Percentiles rank a stretch among this genome's conserved stretches.
Conservation (phyloP, 2,888 invertebrate genomes). For the Blastobasis adustella region DNA sequence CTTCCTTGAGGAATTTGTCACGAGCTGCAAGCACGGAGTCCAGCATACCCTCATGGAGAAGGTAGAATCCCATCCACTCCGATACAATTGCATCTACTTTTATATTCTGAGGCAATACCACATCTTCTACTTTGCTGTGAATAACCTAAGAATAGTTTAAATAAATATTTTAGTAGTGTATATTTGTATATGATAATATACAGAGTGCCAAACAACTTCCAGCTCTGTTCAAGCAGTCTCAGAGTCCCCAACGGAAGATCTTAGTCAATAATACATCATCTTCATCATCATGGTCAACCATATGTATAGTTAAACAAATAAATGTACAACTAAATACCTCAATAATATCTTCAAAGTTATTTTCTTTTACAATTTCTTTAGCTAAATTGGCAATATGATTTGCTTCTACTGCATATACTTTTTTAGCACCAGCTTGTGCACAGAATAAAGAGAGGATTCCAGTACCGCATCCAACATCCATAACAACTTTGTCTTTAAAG, state of each 20-base stretch:
- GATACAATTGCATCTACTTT: slow-evolving; percentile 93
- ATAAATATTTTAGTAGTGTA: not conserved
- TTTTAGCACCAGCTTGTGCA: slow-evolving; percentile 91
- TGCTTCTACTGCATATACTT: slow-evolving; percentile 91
- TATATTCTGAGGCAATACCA: slow-evolving; percentile 75
- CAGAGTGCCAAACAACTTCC: not conserved
- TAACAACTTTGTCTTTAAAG: slow-evolving; percentile 85
- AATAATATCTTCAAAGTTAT: slow-evolving; percentile 78
- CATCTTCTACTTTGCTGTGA: slow-evolving; percentile 85
- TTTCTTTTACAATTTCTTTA: slow-evolving; percentile 80
- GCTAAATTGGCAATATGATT: slow-evolving; percentile 80
- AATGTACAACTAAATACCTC: slow-evolving; percentile 60
- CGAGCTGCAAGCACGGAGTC: slow-evolving; percentile 90
- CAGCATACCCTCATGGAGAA: slow-evolving; percentile 96
- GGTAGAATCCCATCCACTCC: slow-evolving; percentile 99
- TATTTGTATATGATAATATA: not conserved
- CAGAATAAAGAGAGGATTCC: slow-evolving; percentile 93
- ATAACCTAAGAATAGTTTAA: slow-evolving; percentile 72
- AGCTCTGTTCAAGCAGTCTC: not conserved
- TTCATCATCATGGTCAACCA: too few species aligned
- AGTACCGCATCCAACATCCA: slow-evolving; percentile 91
- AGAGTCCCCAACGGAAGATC: not conserved
- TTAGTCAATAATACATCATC: not conserved
- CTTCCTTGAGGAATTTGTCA: slow-evolving; percentile 84
- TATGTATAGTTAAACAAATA: not conserved